phyloP scores from a whole-genome alignment of 2,888 invertebrate species.

The Phasia obesa region DNA sequence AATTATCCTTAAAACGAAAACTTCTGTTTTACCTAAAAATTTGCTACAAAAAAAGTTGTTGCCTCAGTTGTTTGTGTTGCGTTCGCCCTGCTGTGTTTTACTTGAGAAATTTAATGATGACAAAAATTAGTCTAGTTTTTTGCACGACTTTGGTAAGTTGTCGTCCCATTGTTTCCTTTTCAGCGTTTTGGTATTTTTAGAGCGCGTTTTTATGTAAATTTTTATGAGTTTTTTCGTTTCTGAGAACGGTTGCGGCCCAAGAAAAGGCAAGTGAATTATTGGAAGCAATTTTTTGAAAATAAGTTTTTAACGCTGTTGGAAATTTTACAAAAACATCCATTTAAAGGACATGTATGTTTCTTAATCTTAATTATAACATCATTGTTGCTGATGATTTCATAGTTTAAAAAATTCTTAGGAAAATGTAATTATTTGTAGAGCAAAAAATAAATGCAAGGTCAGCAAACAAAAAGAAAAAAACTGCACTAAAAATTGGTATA shows the following conservation, averaged over 20 bases:
- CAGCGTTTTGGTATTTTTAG: slow-evolving; percentile 41
- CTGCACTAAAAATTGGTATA: slow-evolving; percentile 79
- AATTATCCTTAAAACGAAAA: not conserved
- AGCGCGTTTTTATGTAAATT: slow-evolving; percentile 65
- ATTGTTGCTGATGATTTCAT: not conserved
- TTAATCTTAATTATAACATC: not conserved
- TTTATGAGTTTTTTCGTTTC: slow-evolving; percentile 62
- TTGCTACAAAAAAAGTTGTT: slow-evolving; percentile 4
- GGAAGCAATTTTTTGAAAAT: not conserved
- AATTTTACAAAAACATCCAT: not conserved
- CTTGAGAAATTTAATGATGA: slow-evolving; percentile 50
- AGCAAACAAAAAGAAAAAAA: slow-evolving; percentile 77
- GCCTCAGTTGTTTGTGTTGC: not conserved
- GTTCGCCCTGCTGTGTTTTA: slow-evolving; percentile 62
- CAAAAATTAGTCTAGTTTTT: slow-evolving; percentile 64
- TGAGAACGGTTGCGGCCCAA: slow-evolving; percentile 61
- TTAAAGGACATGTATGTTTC: not conserved
- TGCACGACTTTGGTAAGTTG: slow-evolving; percentile 68
- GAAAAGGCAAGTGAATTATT: slow-evolving; percentile 56
- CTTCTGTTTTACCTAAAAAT: slow-evolving; percentile 12
- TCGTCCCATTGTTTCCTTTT: slow-evolving; percentile 17
- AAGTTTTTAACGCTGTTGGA: slow-evolving; percentile 1
- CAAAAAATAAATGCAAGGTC: slow-evolving; percentile 52
- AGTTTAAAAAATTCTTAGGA: not conserved
- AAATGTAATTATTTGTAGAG: slow-evolving; percentile 62